phyloP scores from a whole-genome alignment of 2,888 invertebrate species.

The Tyria jacobaeae region DNA sequence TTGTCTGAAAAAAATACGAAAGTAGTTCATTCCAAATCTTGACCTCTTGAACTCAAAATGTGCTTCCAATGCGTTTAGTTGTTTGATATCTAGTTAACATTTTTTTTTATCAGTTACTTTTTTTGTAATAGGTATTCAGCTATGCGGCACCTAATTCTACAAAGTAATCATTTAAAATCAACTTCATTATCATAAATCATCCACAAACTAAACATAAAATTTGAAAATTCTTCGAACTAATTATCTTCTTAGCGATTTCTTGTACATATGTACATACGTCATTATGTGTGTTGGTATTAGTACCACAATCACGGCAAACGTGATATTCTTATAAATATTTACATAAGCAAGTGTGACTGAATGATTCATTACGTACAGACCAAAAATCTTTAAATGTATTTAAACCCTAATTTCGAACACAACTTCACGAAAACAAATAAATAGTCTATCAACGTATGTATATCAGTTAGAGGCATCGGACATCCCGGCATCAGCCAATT shows the following conservation, averaged over 20 bases:
- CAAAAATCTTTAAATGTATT: background rate
- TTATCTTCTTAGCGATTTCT: slow-evolving; percentile 3
- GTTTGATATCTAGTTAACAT: too few species aligned
- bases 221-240: background rate
- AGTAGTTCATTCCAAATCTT: too few species aligned
- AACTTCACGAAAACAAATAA: too few species aligned
- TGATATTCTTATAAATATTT: slow-evolving; percentile 10
- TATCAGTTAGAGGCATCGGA: too few species aligned
- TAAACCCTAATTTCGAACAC: background rate
- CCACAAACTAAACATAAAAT: slow-evolving; percentile 2
- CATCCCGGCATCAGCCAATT: too few species aligned
- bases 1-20: too few species aligned
- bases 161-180: slow-evolving; percentile 1
- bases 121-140: too few species aligned
- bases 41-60: too few species aligned
- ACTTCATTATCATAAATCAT: background rate
- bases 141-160: background rate
- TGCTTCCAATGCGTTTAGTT: too few species aligned
- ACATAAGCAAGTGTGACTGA: background rate
- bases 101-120: too few species aligned
- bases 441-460: too few species aligned
- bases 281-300: background rate
- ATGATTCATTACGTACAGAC: background rate
- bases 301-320: slow-evolving; percentile 4
- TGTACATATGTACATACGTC: background rate